Evolutionary conservation across 2,888 invertebrate genomes (phyloP).

Genomic region (Eledona agricola): DNA sequence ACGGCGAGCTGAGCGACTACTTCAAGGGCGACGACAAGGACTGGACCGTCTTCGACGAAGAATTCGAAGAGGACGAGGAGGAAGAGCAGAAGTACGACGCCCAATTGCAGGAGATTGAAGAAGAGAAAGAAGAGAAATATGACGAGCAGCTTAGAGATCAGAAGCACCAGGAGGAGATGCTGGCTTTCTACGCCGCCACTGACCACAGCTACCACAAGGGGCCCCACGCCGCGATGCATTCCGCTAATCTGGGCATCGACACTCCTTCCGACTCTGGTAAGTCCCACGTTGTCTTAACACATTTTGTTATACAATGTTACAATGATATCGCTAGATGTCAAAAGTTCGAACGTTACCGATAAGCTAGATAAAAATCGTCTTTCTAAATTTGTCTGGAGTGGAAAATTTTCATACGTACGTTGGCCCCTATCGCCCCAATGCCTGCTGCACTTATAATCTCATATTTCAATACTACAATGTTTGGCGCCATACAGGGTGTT

Average conservation of each 20-base stretch:
- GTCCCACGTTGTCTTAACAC: constrained; percentile 61
- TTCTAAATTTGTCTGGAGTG: too few relatives aligned
- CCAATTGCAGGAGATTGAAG: too few relatives aligned
- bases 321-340: too few relatives aligned
- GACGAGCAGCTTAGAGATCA: constrained; percentile 44
- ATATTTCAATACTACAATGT: too few relatives aligned
- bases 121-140: constrained; percentile 50
- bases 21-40: constrained; percentile 46
- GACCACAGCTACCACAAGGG: constrained; percentile 79
- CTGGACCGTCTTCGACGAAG: constrained; percentile 50
- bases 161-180: constrained; percentile 17
- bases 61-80: constrained; percentile 50
- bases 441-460: too few relatives aligned
- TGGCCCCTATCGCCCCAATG: too few relatives aligned
- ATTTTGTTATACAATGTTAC: too few relatives aligned
- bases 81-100: constrained; percentile 62
- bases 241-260: constrained; percentile 76
- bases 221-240: constrained; percentile 65
- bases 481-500: too few relatives aligned
- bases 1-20: constrained; percentile 37
- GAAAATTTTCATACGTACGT: too few relatives aligned
- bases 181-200: constrained; percentile 49
- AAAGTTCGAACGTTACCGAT: too few relatives aligned
- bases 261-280: constrained; percentile 92
- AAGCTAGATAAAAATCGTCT: too few relatives aligned